phyloP scores from a whole-genome alignment of 2,797 vertebrate genomes.

The Sternotherus odoratus region DNA sequence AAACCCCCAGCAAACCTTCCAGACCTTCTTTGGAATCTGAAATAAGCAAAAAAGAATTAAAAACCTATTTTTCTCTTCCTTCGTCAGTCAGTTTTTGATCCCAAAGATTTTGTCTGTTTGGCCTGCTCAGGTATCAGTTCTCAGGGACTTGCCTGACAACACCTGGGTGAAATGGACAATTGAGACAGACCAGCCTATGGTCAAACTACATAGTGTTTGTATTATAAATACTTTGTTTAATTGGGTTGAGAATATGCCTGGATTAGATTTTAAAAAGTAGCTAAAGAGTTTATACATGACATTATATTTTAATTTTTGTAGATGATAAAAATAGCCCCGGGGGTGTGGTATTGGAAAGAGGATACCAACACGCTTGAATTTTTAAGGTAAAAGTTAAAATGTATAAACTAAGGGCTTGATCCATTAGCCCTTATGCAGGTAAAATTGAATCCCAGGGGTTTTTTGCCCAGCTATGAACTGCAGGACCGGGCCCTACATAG shows the following conservation, averaged over 20 bases:
- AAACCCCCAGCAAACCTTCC: background rate
- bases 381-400: slow-evolving; percentile 68
- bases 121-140: background rate
- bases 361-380: slow-evolving; percentile 76
- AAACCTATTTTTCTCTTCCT: background rate
- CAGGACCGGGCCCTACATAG: background rate
- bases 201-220: background rate
- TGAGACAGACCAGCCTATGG: background rate
- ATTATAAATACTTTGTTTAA: background rate
- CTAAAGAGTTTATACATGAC: background rate
- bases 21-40: background rate
- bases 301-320: slow-evolving; percentile 63
- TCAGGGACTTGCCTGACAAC: background rate
- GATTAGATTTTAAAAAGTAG: background rate
- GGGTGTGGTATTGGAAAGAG: slow-evolving; percentile 77
- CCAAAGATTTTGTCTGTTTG: slow-evolving; percentile 4
- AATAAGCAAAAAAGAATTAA: slow-evolving; percentile 3
- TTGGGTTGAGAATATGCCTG: background rate
- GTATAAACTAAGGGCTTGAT: background rate
- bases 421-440: background rate
- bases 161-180: background rate
- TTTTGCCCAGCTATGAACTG: background rate
- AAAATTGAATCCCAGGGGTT: background rate
- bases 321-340: slow-evolving; percentile 51
- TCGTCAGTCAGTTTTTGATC: background rate